These are phyloP conservation scores for Hafferia zeledoni DNA, from an alignment of 2,797 vertebrate species.

Conservation along the genomic window DNA sequence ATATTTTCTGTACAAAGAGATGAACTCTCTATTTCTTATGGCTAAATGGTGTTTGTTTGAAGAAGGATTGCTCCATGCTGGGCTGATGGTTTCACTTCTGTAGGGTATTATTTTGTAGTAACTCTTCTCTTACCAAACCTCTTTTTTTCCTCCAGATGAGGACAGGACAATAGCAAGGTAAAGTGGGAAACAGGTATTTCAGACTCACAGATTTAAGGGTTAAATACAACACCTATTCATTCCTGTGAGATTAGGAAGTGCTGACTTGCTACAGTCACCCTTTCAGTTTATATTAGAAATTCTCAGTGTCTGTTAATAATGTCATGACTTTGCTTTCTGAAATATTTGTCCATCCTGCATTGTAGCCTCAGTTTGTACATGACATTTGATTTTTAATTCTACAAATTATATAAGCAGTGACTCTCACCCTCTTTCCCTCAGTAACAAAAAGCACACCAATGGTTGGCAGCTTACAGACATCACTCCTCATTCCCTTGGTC, in stretches of 20 bases:
- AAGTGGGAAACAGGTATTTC: background rate
- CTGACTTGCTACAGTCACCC: background rate
- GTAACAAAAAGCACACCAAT: background rate
- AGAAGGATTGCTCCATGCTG: background rate
- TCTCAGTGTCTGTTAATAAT: background rate
- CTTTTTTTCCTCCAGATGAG: background rate
- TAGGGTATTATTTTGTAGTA: background rate
- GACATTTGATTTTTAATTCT: background rate
- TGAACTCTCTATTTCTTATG: background rate
- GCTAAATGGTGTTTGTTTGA: conserved; percentile 16
- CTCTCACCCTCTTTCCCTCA: background rate
- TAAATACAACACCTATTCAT: background rate
- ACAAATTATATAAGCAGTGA: background rate
- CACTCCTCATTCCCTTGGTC: background rate
- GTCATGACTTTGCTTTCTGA: background rate
- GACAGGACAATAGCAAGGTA: background rate
- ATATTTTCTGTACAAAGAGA: background rate
- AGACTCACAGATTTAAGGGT: background rate
- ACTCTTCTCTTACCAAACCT: background rate
- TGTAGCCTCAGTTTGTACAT: background rate
- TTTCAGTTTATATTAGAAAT: background rate
- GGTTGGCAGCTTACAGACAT: background rate
- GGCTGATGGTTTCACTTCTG: background rate
- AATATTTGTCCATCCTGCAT: background rate
- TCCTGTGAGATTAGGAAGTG: background rate